Evolutionary conservation across 2,113 vertebrate genomes (phyloP).

Genomic region (Aix galericulata): DNA sequence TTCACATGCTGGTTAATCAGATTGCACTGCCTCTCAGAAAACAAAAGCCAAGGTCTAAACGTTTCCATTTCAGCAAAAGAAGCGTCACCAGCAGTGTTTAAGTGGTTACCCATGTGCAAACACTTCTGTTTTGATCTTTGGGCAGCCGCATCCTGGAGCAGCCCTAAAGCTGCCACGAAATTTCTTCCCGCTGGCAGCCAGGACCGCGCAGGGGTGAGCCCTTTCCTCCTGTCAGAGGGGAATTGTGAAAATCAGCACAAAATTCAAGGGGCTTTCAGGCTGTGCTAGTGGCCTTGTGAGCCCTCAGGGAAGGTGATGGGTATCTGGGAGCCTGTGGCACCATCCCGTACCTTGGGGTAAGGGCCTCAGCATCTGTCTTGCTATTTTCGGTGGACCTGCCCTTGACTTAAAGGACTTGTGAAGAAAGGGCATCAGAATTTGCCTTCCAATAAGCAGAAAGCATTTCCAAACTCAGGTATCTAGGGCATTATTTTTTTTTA

Average conservation of each 20-base stretch:
- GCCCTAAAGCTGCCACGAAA: background rate
- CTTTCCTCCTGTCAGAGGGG: background rate
- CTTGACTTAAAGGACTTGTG: background rate
- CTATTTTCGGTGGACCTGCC: background rate
- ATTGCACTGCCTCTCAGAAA: background rate
- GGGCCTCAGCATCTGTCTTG: background rate
- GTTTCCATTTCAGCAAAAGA: background rate
- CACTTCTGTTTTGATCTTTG: background rate
- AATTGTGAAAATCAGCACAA: background rate
- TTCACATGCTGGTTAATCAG: background rate
- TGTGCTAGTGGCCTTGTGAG: background rate
- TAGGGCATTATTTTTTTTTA: background rate
- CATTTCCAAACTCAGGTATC: conserved; percentile 29
- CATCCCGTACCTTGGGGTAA: background rate
- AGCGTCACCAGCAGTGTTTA: background rate
- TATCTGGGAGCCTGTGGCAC: background rate
- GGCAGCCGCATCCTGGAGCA: background rate
- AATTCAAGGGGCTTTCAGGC: background rate
- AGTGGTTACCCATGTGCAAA: background rate
- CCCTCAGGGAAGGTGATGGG: background rate
- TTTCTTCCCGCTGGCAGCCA: background rate
- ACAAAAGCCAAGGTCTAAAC: background rate
- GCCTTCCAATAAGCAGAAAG: conserved; percentile 31
- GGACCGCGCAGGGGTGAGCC: no score
- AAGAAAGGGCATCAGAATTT: background rate